These are phyloP conservation scores for Drosophila pseudoananassae DNA, from an alignment of 1,140 invertebrate genomes.

Conservation along the genomic window DNA sequence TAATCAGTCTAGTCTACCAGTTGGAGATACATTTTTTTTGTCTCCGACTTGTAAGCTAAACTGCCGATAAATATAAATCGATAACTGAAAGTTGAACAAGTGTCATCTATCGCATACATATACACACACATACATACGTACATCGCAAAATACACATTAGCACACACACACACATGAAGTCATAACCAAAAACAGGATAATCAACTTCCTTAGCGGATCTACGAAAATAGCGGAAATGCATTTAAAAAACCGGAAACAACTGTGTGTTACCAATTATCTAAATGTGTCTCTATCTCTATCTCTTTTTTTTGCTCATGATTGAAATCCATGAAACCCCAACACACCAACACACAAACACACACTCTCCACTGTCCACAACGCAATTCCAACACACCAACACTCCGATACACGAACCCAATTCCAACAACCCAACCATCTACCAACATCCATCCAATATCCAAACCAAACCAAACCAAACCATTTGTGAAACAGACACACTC, in stretches of 20 bases:
- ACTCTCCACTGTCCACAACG: slow-evolving; percentile 7
- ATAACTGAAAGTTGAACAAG: slow-evolving; percentile 62
- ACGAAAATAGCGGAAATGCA: slow-evolving; percentile 14
- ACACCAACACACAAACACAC: slow-evolving; percentile 19
- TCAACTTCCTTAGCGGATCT: slow-evolving; percentile 32
- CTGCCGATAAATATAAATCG: slow-evolving; percentile 29
- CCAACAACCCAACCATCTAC: slow-evolving; percentile 9
- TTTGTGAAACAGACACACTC: slow-evolving; percentile 87
- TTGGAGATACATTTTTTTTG: not conserved
- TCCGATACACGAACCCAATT: slow-evolving; percentile 20
- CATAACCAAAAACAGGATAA: slow-evolving; percentile 21
- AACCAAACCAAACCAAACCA: slow-evolving; percentile 18
- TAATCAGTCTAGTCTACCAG: slow-evolving; percentile 9
- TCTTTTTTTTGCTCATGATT: slow-evolving; percentile 40
- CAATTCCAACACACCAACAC: slow-evolving; percentile 6
- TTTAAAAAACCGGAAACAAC: slow-evolving; percentile 18
- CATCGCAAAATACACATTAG: slow-evolving; percentile 9
- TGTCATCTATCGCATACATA: slow-evolving; percentile 60
- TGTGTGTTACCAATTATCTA: slow-evolving; percentile 41
- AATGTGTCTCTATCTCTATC: slow-evolving; percentile 49
- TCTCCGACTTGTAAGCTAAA: not conserved
- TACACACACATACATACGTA: slow-evolving; percentile 35
- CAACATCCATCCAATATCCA: slow-evolving; percentile 20
- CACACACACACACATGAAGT: slow-evolving; percentile 12
- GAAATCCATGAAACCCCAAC: slow-evolving; percentile 18